phyloP scores from a whole-genome alignment of 2,888 invertebrate genomes.

The Ectobius pallidus region DNA sequence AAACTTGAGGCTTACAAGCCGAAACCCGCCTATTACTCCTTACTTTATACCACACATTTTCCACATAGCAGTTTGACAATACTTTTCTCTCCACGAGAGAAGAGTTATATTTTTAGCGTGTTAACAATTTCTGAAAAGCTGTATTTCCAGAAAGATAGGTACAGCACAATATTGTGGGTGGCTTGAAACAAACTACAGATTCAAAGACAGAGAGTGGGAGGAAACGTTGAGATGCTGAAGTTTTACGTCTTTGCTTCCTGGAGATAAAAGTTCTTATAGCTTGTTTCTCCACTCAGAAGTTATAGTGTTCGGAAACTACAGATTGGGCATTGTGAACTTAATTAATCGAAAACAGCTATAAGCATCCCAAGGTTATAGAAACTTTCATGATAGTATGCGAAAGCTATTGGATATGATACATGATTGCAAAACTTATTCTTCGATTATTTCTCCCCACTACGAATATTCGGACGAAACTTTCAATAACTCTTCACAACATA shows the following conservation, averaged over 20 bases:
- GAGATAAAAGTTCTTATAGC: neutral
- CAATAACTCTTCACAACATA: too few relatives aligned
- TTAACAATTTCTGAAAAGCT: conserved; percentile 10
- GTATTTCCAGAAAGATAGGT: neutral
- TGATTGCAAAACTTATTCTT: too few relatives aligned
- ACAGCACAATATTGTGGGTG: neutral
- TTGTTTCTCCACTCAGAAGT: neutral
- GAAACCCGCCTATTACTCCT: neutral
- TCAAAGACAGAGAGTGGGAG: neutral
- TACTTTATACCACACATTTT: neutral
- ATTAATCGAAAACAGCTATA: neutral
- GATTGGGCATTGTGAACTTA: neutral
- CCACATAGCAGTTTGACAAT: conserved; percentile 4
- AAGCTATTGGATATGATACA: too few relatives aligned
- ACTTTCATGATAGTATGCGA: too few relatives aligned
- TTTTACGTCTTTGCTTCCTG: neutral
- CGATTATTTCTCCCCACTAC: too few relatives aligned
- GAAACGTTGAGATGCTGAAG: neutral
- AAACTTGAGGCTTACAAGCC: conserved; percentile 1
- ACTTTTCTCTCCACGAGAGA: neutral
- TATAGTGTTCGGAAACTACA: neutral
- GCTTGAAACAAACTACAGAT: neutral
- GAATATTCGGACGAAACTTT: too few relatives aligned
- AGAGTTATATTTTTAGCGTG: neutral
- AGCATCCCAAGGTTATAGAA: too few relatives aligned